Conservation (phyloP, 2,888 invertebrate species). For the Trichogramma dendrolimi region DNA sequence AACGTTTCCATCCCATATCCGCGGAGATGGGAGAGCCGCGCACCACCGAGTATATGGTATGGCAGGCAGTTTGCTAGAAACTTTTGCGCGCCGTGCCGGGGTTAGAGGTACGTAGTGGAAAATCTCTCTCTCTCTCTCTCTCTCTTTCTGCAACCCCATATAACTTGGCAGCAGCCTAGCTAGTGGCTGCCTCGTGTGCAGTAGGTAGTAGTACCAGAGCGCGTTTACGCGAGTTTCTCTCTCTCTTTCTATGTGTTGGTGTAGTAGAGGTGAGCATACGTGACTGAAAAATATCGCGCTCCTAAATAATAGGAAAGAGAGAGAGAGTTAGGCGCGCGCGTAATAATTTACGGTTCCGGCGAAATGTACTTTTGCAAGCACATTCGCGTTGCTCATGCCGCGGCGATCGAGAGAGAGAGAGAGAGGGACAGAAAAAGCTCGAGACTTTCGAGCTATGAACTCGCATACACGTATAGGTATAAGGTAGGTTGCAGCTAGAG, state of each 20-base stretch:
- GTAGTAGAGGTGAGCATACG: too few species aligned
- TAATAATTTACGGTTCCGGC: slow-evolving; percentile 15
- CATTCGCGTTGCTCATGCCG: background rate
- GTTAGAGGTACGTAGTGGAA: too few species aligned
- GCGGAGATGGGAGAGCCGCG: background rate
- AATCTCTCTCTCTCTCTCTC: too few species aligned
- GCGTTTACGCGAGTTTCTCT: too few species aligned
- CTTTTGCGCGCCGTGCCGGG: too few species aligned
- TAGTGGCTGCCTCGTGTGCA: too few species aligned
- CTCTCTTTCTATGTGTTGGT: too few species aligned
- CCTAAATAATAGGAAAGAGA: slow-evolving; percentile 16
- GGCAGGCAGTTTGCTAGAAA: too few species aligned
- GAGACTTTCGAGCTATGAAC: slow-evolving; percentile 10
- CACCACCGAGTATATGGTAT: too few species aligned
- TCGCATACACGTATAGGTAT: background rate
- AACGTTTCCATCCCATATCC: slow-evolving; percentile 6
- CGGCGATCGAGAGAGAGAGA: background rate
- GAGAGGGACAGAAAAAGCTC: slow-evolving; percentile 2
- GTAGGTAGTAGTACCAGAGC: too few species aligned
- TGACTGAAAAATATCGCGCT: slow-evolving; percentile 6
- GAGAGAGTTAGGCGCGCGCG: background rate
- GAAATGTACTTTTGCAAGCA: slow-evolving; percentile 13
- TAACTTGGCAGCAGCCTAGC: too few species aligned
- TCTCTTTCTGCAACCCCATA: too few species aligned
- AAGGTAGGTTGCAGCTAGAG: background rate